Conservation (phyloP, 2,888 invertebrate genomes). For the Drosophila longiperda region DNA sequence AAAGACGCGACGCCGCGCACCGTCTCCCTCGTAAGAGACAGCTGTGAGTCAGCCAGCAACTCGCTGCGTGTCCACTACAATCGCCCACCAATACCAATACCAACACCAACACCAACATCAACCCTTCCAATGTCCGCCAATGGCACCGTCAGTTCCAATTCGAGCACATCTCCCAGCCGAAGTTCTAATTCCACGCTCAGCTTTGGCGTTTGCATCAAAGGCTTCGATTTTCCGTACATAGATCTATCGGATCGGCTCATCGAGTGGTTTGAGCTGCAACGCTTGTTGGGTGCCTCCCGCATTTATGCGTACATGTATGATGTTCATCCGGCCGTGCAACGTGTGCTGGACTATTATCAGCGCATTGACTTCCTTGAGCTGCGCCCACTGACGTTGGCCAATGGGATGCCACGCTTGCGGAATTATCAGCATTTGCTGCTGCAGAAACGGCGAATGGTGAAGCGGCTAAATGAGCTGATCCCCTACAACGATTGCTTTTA, state of each 20-base stretch:
- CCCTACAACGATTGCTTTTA: constrained; percentile 98
- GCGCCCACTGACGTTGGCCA: constrained; percentile 92
- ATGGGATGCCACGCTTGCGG: constrained; percentile 93
- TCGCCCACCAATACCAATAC: neutral
- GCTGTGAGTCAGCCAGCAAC: constrained; percentile 55
- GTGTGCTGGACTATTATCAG: constrained; percentile 88
- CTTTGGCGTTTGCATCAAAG: constrained; percentile 95
- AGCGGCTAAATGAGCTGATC: constrained; percentile 95
- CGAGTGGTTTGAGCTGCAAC: constrained; percentile 95
- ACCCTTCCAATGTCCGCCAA: neutral
- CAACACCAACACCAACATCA: neutral
- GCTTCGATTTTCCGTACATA: constrained; percentile 94
- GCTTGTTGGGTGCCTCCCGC: constrained; percentile 93
- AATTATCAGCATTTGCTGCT: constrained; percentile 93
- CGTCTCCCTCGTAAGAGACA: constrained; percentile 56
- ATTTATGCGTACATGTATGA: constrained; percentile 94
- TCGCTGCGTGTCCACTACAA: constrained; percentile 80
- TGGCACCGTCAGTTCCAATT: neutral
- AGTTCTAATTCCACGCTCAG: neutral
- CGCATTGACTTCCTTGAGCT: constrained; percentile 88
- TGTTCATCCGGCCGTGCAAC: constrained; percentile 94
- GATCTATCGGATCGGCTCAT: constrained; percentile 93
- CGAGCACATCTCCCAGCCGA: neutral
- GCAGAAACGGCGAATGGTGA: constrained; percentile 93
- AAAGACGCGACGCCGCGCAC: constrained; percentile 25